phyloP scores from a whole-genome alignment of 2,888 invertebrate genomes.

The Trichogramma dendrolimi region DNA sequence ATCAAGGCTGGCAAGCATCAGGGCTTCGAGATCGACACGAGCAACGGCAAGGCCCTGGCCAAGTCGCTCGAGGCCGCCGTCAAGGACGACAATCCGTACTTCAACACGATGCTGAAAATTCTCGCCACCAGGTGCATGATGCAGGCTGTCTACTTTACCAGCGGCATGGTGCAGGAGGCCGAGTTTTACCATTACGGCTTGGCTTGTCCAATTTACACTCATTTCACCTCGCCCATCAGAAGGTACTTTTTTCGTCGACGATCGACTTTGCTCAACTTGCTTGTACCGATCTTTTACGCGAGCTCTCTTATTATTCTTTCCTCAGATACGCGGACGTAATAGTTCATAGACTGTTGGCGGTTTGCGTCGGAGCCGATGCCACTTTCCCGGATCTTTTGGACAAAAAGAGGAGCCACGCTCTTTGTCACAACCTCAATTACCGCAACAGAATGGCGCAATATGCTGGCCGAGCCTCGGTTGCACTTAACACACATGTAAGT shows the following conservation, averaged over 20 bases:
- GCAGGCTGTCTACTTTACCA: conserved; percentile 96
- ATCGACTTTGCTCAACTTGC: neutral
- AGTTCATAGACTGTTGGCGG: conserved; percentile 90
- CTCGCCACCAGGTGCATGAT: conserved; percentile 97
- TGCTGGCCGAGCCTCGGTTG: conserved; percentile 93
- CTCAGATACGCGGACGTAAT: conserved; percentile 92
- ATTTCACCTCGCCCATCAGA: conserved; percentile 96
- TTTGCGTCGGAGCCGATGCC: conserved; percentile 76
- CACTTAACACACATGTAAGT: conserved; percentile 90
- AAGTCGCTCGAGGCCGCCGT: conserved; percentile 78
- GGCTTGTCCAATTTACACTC: conserved; percentile 94
- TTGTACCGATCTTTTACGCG: conserved; percentile 36
- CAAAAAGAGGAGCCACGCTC: conserved; percentile 69
- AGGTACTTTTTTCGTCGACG: conserved; percentile 53
- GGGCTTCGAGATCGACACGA: conserved; percentile 74
- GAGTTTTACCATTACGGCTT: conserved; percentile 95
- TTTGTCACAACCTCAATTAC: conserved; percentile 93
- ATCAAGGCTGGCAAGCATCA: conserved; percentile 73
- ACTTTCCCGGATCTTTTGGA: conserved; percentile 87
- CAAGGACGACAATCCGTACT: conserved; percentile 78
- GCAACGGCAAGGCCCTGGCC: conserved; percentile 81
- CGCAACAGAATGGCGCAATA: conserved; percentile 96
- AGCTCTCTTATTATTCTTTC: conserved; percentile 26
- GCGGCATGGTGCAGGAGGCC: conserved; percentile 75
- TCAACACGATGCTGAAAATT: conserved; percentile 93